Evolutionary conservation across 2,888 invertebrate genomes (phyloP).

Genomic region (Hemaris fuciformis): DNA sequence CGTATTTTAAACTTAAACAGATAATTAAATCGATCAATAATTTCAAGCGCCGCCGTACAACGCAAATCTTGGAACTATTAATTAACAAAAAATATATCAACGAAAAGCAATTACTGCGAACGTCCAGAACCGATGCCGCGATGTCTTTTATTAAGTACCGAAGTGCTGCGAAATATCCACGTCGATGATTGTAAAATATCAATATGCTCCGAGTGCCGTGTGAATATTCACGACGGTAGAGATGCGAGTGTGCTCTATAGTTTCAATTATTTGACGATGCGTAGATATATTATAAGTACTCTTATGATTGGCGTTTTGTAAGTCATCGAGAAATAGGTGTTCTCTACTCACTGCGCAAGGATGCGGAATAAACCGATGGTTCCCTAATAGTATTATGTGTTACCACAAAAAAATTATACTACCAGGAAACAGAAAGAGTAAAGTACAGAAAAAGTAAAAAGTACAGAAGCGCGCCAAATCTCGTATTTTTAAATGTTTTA

Average conservation of each 20-base stretch:
- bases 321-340: too few relatives aligned
- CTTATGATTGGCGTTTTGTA: not conserved
- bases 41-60: too few relatives aligned
- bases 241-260: not conserved
- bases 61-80: too few relatives aligned
- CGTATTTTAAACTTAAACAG: too few relatives aligned
- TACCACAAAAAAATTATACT: too few relatives aligned
- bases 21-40: too few relatives aligned
- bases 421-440: too few relatives aligned
- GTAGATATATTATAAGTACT: not conserved
- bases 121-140: slow-evolving; percentile 5
- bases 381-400: too few relatives aligned
- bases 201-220: not conserved
- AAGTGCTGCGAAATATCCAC: slow-evolving; percentile 4
- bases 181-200: slow-evolving; percentile 8
- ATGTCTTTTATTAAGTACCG: slow-evolving; percentile 6
- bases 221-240: slow-evolving; percentile 4
- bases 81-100: not conserved
- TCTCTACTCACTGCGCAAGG: not conserved
- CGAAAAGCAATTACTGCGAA: slow-evolving; percentile 7
- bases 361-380: too few relatives aligned
- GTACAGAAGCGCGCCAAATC: too few relatives aligned
- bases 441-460: too few relatives aligned
- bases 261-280: not conserved
- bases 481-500: too few relatives aligned